Conservation (phyloP, 2,113 vertebrate genomes). For the Lasiurus borealis region DNA sequence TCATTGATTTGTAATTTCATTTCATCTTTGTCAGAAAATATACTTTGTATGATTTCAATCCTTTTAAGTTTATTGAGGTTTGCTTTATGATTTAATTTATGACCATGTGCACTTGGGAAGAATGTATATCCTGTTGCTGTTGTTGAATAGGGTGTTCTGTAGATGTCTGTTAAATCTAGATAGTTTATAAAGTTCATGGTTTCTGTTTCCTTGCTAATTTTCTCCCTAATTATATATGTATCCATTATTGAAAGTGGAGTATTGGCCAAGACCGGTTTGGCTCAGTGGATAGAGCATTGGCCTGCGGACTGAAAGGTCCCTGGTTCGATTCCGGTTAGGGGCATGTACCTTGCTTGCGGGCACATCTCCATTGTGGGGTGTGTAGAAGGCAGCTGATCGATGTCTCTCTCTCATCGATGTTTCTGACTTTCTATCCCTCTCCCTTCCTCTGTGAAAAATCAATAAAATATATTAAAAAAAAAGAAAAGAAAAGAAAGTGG, state of each 20-base stretch:
- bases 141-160: not conserved
- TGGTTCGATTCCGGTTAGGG: no score
- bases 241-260: not conserved
- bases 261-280: not conserved
- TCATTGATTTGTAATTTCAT: slow-evolving; percentile 31
- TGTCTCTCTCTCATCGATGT: no score
- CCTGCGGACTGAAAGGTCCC: no score
- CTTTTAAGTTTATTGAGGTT: not conserved
- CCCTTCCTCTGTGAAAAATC: no score
- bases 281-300: no score
- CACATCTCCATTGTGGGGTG: no score
- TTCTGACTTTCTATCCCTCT: no score
- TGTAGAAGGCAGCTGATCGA: no score
- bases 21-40: slow-evolving; percentile 2
- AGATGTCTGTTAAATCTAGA: not conserved
- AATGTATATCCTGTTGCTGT: not conserved
- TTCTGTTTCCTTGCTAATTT: not conserved
- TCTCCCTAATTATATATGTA: not conserved
- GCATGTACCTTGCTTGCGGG: no score
- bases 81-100: not conserved
- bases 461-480: no score
- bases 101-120: not conserved
- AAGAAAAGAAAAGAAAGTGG: not conserved
- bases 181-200: not conserved
- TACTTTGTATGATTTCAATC: not conserved